Base-by-base conservation (phyloP, 2,888 invertebrate species). In the Pasiphila rectangulata region DNA sequence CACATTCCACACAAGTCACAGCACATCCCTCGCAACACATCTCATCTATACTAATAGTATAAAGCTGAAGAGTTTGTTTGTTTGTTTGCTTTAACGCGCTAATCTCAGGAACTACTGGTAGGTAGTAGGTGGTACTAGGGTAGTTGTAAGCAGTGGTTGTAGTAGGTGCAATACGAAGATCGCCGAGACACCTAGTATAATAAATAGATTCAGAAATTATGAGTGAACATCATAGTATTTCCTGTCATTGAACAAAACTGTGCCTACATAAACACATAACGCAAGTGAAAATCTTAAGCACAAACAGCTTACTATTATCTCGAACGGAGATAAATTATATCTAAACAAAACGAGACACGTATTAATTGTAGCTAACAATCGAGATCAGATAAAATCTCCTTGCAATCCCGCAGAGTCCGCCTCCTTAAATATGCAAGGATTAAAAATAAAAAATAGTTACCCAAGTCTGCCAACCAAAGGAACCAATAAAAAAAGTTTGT, bases 401-500 rank as follows among this genome's bases (percentile, higher is more conserved):
- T 53, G 56, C 54, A 52, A 49, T 54, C 50, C 47, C 43, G 45
- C 43, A 51, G 52, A 38, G 46, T 34, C 54, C 48, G 56, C 52
- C 52, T 39, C 47, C 40, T 56, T 49, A 51, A 59, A 59, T 56
- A 59, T 55, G 58, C 58, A 77, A 76, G 75, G 77, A 76, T 75
- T 70, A 64, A 73, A 72, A 74, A 72, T 78, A 73, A 73, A 78
- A 67, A 32, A 36, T 39, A 29, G 24, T 10, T 16, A 36, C 19
- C 24, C 13, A 32, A 34, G 34, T 23, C 25, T 40, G 43, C 35
- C 40, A 44, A 44, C 44, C 43, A 42, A 49, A 39, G 42, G 47
- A 75, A 76, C 74, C 75, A 75, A 74, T 70, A 64, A 72, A 72
- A 75, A 72, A 72, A 67, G 64, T 67, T 69, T 59, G 69, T 63